Conservation (phyloP, 2,888 invertebrate species). For the Luffia ferchaultella region DNA sequence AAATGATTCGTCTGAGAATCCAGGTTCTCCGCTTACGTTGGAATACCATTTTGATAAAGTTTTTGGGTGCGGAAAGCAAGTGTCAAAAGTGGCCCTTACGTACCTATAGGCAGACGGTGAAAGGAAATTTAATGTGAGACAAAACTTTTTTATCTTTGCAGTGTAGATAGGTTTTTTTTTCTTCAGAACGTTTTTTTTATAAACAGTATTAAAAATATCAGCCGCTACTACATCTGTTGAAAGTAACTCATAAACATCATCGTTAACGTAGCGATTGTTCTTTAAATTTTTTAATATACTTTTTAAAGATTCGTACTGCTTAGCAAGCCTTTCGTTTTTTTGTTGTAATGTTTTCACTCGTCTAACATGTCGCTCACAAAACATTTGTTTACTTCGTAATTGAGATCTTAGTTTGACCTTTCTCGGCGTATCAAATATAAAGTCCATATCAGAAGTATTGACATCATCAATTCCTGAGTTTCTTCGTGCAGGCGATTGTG, state of each 20-base stretch:
- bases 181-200: neutral
- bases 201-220: neutral
- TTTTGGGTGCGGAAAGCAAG: neutral
- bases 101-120: neutral
- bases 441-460: slow-evolving; percentile 12
- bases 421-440: slow-evolving; percentile 13
- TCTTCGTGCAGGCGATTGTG: too few species aligned
- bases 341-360: neutral
- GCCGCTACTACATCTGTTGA: neutral
- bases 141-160: neutral
- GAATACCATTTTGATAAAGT: neutral
- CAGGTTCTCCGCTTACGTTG: neutral
- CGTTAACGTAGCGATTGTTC: neutral
- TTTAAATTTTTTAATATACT: neutral
- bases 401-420: neutral
- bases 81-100: neutral
- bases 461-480: too few species aligned
- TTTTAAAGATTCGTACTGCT: neutral
- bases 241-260: neutral
- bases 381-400: slow-evolving; percentile 1
- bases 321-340: neutral
- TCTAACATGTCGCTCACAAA: neutral
- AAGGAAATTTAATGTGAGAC: neutral
- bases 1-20: neutral
- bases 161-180: neutral